phyloP scores from a whole-genome alignment of 1,140 invertebrate species.

The Ylistrum balloti region DNA sequence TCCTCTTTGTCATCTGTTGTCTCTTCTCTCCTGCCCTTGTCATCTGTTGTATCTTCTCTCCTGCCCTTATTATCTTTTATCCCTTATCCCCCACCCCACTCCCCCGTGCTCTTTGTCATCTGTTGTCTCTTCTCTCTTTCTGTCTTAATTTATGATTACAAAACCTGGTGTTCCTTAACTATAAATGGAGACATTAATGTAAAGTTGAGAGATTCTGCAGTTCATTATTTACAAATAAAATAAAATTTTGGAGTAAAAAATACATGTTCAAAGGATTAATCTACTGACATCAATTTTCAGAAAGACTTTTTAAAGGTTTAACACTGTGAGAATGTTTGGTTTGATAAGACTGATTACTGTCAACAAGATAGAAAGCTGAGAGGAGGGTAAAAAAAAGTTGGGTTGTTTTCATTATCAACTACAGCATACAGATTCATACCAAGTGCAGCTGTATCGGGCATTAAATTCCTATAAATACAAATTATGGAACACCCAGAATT shows the following conservation, averaged over 20 bases:
- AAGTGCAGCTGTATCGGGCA: background rate
- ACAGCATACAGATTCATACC: background rate
- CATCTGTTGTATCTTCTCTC: too few species aligned
- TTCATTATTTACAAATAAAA: conserved; percentile 21
- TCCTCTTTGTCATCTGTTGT: background rate
- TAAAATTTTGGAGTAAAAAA: background rate
- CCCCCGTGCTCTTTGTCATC: background rate
- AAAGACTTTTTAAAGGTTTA: background rate
- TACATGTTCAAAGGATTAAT: conserved; percentile 26
- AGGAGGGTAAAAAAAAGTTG: background rate
- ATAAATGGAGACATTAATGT: background rate
- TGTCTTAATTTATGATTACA: background rate
- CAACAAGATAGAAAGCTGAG: background rate
- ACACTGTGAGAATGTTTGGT: background rate
- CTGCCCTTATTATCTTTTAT: too few species aligned
- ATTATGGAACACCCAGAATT: conserved; percentile 34
- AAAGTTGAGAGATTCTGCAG: background rate
- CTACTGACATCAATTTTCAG: background rate
- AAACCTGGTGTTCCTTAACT: background rate
- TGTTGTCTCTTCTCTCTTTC: background rate
- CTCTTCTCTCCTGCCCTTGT: too few species aligned
- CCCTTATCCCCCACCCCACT: too few species aligned
- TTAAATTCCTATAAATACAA: conserved; percentile 11
- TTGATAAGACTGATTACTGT: conserved; percentile 36
- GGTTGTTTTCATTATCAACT: conserved; percentile 37